A percentile compares a stretch with the other conserved stretches of the same genome.
phyloP scores from a whole-genome alignment of 2,113 vertebrate genomes.

The Candoia aspera region DNA sequence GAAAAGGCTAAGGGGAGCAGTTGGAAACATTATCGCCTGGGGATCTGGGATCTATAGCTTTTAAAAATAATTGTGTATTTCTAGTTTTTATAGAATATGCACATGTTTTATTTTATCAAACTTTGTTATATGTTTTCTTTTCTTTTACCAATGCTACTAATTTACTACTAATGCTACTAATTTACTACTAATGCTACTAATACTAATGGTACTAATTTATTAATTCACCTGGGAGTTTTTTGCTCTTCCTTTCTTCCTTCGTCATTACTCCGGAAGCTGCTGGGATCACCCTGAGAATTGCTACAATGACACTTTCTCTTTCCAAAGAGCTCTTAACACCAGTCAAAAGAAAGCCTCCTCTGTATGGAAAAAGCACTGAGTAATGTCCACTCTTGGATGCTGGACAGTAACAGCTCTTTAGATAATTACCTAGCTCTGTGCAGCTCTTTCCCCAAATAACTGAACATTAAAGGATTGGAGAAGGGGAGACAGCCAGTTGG shows the following conservation, averaged over 20 bases:
- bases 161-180: not conserved
- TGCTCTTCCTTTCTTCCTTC: not conserved
- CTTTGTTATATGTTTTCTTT: not conserved
- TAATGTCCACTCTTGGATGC: not conserved
- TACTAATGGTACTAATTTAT: too few species aligned
- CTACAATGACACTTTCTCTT: not conserved
- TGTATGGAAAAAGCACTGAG: not conserved
- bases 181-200: not conserved
- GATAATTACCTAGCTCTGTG: not conserved
- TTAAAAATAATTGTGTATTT: not conserved
- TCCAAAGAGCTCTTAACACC: not conserved
- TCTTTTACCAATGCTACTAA: not conserved
- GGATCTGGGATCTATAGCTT: not conserved
- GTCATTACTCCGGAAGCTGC: not conserved
- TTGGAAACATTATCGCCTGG: not conserved
- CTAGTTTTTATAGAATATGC: not conserved
- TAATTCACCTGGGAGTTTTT: not conserved
- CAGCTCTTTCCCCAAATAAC: not conserved
- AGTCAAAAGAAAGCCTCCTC: conserved; percentile 6
- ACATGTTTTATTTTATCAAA: not conserved
- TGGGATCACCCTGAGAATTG: not conserved
- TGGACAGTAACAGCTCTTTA: not conserved
- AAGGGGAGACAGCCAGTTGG: not conserved
- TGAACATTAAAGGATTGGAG: not conserved
- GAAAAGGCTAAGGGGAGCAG: not conserved